Base-by-base conservation (phyloP, 2,113 vertebrate species). In the Anolis sagrei region DNA sequence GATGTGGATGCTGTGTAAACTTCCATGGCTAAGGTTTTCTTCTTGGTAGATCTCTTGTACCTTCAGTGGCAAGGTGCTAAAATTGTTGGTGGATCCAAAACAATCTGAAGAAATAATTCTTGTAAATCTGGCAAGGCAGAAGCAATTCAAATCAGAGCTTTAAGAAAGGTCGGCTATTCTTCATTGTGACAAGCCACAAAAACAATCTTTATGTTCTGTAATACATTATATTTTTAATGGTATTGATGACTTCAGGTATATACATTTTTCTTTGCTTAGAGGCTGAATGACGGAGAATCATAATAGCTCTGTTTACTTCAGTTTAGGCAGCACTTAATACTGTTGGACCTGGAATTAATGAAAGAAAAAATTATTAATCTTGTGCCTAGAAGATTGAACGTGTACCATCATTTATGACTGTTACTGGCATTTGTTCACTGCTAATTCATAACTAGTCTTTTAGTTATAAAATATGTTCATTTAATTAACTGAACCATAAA, bases 11-110 rank as follows among this genome's bases (percentile, higher is more conserved):
- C 90, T 29, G 93, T 88, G 11, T 95, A 94, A 83, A 88, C 92
- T 95, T 98, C 98, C 98, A 98, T 97, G 87, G 85, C 89, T 27
- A 69, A 58, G 39, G 77, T 14, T 81, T 79, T 66, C 84, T 25
- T 21, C 2, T 39, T 85, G 51, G 13, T 61, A 77, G 32, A 16
- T 39, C 78, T 49, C 39, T 11, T 69, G 32, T 29, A 81, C 88
- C 61, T 51, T 69, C 61, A 54, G 81, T 10, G 48, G 54, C 0
- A 44, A 87, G 78, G 83, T 58, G 27, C 10, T 62, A 39, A 64
- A 79, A 1, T 64, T 69, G 86, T 92, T 76, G 80, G 10, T 83
- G 70, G 19, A 85, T 58, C 83, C 84, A 62, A 0, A 69, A 54
- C 69, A 72, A 62, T 73, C 87, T 69, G 6, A 29, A 13, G 81